These are phyloP conservation scores for Urocynchramus pylzowi DNA, from an alignment of 2,113 vertebrate species.

Conservation along the genomic window DNA sequence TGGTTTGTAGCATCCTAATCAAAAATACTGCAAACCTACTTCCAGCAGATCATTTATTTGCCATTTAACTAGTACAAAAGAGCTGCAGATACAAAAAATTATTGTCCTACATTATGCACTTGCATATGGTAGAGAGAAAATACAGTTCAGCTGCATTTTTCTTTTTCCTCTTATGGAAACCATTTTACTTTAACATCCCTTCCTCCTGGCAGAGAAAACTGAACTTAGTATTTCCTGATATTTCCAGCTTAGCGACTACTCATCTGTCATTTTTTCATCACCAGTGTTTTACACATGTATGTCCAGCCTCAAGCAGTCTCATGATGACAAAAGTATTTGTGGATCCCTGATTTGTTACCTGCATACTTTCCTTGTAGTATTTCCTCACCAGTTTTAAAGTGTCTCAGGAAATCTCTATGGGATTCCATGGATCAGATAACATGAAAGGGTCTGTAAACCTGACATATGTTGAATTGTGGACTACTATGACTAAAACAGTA, in stretches of 20 bases:
- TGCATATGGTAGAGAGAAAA: not conserved
- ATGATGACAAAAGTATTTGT: not conserved
- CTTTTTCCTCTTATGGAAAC: not conserved
- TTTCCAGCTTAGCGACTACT: not conserved
- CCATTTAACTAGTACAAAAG: not conserved
- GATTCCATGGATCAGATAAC: not conserved
- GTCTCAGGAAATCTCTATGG: constrained; percentile 19
- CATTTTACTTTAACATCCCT: not conserved
- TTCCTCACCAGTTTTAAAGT: constrained; percentile 20
- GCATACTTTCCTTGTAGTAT: not conserved
- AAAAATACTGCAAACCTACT: not conserved
- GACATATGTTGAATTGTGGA: not conserved
- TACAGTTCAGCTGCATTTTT: not conserved
- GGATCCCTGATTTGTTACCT: constrained; percentile 46
- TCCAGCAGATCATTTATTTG: not conserved
- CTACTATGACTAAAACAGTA: not conserved
- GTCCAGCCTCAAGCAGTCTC: not conserved
- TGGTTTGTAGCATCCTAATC: not conserved
- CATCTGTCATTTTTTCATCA: constrained; percentile 34
- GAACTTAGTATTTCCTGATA: constrained; percentile 16
- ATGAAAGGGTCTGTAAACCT: not conserved
- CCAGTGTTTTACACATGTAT: not conserved
- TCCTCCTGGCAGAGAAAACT: not conserved
- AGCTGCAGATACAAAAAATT: not conserved
- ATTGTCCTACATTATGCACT: not conserved